Evolutionary conservation across 2,113 vertebrate genomes (phyloP).

Genomic region (Grantiella picta): DNA sequence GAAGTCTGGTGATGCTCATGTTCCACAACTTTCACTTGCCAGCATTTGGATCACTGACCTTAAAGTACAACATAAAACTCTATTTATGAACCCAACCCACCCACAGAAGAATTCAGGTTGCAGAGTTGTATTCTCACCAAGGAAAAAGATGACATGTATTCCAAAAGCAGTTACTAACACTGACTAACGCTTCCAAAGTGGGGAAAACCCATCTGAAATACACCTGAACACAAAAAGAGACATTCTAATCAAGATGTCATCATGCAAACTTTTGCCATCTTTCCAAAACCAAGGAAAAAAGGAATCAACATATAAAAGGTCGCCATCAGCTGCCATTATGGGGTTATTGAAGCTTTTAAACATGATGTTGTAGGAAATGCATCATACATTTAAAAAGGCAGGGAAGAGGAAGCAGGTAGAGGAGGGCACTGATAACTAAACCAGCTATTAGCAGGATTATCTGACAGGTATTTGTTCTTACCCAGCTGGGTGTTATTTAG

Average conservation of each 20-base stretch:
- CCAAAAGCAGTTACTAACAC: background rate
- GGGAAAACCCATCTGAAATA: background rate
- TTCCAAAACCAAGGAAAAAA: background rate
- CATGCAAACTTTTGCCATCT: background rate
- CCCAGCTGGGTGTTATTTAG: slow-evolving; percentile 53
- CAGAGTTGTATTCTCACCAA: background rate
- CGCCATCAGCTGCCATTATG: background rate
- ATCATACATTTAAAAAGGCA: background rate
- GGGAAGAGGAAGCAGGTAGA: background rate
- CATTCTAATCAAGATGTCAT: background rate
- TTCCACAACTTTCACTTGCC: background rate
- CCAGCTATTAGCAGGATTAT: slow-evolving; percentile 42
- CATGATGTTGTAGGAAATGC: background rate
- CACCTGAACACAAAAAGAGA: background rate
- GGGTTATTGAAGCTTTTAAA: slow-evolving; percentile 6
- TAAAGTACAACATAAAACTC: background rate
- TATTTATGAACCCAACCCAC: background rate
- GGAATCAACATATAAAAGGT: slow-evolving; percentile 2
- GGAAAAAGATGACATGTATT: background rate
- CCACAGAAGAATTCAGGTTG: background rate
- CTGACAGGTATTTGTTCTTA: slow-evolving; percentile 61
- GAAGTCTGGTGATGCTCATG: background rate
- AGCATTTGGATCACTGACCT: background rate
- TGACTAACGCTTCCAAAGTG: background rate
- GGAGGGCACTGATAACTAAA: slow-evolving; percentile 47